Evolutionary conservation across 2,888 invertebrate species (phyloP), one percentile per base, ranked within the genome.

Genomic region (Lordiphosa andalusiaca): DNA sequence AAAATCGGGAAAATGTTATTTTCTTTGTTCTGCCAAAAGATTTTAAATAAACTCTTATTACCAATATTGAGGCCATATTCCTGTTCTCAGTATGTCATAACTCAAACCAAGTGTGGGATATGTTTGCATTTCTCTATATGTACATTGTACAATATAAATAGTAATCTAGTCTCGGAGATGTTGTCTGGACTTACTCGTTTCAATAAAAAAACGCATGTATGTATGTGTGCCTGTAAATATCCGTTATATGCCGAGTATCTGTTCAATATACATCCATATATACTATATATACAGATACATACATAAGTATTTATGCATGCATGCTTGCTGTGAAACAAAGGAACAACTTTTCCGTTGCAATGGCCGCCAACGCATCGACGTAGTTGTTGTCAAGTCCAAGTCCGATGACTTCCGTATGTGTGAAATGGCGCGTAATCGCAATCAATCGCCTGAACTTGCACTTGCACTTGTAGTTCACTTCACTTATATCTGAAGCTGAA

Each of bases 351-450:
- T 62, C 58, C 56, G 64, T 54, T 54, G 46, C 57, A 62, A 44
- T 69, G 69, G 67, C 67, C 71, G 71, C 71, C 77, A 77, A 63
- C 46, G 70, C 61, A 63, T 66, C 67, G 64, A 64, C 41, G 52
- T 41, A 52, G 41, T 51, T 64, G 56, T 50, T 65, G 57, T 54
- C 52, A 42, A 59, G 65, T 58, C 47, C 55, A 60, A 77, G 75
- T 69, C 41, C 55, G 58, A 66, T 60, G 70, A 78, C 73, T 76
- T 78, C 80, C 78, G 75, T 57, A 54, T 76, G 59, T 9, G 44
- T 57, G 53, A 72, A 62, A 67, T 66, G 59, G 65, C 66, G 57
- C 50, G 69, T 64, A 67, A 69, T 74, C 30, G 30, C 9, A 30
- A 30, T 30, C 30, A 30, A 30, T 30, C 9, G 30, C 7, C 9